Percentiles rank a stretch among this genome's conserved stretches.
These are phyloP conservation scores for Grammomys surdaster DNA, from an alignment of 2,113 vertebrate species.

Conservation along the genomic window DNA sequence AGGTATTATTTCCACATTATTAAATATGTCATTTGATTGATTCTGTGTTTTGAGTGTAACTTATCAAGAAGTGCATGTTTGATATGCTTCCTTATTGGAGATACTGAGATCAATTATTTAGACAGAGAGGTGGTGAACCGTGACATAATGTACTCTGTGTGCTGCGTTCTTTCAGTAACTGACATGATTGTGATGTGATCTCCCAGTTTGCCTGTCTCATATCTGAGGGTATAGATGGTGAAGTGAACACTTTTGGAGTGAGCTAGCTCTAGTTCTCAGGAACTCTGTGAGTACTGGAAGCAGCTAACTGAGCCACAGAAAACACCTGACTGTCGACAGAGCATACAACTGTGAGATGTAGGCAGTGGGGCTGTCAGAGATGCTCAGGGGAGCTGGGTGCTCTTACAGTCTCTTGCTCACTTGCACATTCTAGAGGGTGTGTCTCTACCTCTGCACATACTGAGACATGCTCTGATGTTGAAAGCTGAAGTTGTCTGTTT, in stretches of 20 bases:
- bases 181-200: neutral
- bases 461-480: neutral
- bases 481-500: neutral
- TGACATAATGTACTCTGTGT: neutral
- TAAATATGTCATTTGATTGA: accelerated
- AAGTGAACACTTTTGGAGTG: neutral
- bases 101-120: neutral
- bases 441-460: neutral
- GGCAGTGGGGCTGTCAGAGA: neutral
- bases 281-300: neutral
- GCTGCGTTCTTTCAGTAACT: neutral
- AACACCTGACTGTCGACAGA: neutral
- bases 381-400: neutral
- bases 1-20: neutral
- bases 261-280: neutral
- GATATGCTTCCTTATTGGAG: neutral
- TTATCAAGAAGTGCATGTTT: neutral
- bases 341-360: neutral
- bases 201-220: neutral
- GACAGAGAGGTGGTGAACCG: too few species aligned
- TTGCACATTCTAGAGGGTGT: accelerated
- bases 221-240: neutral
- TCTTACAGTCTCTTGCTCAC: neutral
- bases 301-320: neutral
- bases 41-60: accelerated